These are phyloP conservation scores for Hiodon tergisus DNA, from an alignment of 2,113 vertebrate species.

Conservation along the genomic window DNA sequence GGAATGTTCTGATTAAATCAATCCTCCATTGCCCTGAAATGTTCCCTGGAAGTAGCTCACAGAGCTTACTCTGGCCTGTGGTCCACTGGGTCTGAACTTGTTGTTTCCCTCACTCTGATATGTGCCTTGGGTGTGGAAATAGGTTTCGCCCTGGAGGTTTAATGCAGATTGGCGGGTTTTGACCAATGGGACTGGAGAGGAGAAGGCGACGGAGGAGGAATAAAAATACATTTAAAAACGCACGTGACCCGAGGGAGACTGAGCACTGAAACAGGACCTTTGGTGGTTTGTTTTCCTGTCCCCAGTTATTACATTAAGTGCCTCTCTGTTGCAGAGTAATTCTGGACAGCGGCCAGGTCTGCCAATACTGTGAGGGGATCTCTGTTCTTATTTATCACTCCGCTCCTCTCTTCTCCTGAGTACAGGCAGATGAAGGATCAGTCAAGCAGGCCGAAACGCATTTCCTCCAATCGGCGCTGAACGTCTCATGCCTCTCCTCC, in stretches of 20 bases:
- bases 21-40: not conserved
- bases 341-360: not conserved
- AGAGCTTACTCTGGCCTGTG: not conserved
- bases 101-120: not conserved
- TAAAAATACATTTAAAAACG: not conserved
- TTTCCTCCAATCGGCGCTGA: no score
- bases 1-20: not conserved
- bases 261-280: not conserved
- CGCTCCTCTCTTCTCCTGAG: no score
- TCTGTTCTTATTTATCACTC: no score
- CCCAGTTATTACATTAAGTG: no score
- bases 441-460: no score
- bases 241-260: not conserved
- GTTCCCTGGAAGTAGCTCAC: not conserved
- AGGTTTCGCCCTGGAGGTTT: no score
- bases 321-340: not conserved
- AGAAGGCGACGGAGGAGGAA: not conserved
- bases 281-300: no score
- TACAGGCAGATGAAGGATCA: no score
- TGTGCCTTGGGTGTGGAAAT: not conserved
- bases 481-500: no score
- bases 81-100: not conserved
- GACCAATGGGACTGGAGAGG: no score
- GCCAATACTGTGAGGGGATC: no score
- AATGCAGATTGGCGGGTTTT: no score